A percentile compares a stretch with the other conserved stretches of the same genome.
Evolutionary conservation across 2,113 vertebrate genomes (phyloP).

Genomic region (Cyprinus carpio): DNA sequence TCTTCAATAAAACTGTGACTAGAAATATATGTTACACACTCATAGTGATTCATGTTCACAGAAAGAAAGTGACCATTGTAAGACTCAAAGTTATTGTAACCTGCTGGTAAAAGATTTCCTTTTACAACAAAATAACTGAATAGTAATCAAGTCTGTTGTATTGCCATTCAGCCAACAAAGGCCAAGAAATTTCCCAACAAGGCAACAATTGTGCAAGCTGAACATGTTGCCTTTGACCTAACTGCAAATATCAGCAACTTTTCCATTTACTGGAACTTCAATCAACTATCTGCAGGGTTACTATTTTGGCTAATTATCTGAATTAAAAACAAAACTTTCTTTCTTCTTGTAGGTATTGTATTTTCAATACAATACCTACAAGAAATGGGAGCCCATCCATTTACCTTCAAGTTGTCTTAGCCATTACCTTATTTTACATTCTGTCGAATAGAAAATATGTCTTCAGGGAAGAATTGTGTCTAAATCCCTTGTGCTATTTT

Average conservation of each 20-base stretch:
- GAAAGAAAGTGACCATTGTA: too few relatives aligned
- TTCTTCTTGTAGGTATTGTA: too few relatives aligned
- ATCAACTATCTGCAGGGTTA: not conserved
- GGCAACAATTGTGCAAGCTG: not conserved
- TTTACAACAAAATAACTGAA: not conserved
- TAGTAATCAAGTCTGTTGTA: not conserved
- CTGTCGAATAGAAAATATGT: slow-evolving; percentile 7
- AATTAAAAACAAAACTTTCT: too few relatives aligned
- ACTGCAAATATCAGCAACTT: not conserved
- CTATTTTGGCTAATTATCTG: too few relatives aligned
- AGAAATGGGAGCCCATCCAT: not conserved
- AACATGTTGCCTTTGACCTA: not conserved
- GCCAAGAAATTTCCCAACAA: not conserved
- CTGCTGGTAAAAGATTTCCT: not conserved
- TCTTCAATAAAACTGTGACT: too few relatives aligned
- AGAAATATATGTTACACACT: too few relatives aligned
- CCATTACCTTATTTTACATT: not conserved
- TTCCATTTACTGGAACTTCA: not conserved
- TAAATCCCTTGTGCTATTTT: slow-evolving; percentile 50
- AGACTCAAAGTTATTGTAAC: not conserved
- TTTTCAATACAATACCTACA: too few relatives aligned
- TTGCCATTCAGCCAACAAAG: not conserved
- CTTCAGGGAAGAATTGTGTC: slow-evolving; percentile 41
- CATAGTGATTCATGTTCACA: too few relatives aligned
- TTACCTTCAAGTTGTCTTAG: not conserved